phyloP scores from a whole-genome alignment of 2,113 vertebrate species.

The Phodopus roborovskii region DNA sequence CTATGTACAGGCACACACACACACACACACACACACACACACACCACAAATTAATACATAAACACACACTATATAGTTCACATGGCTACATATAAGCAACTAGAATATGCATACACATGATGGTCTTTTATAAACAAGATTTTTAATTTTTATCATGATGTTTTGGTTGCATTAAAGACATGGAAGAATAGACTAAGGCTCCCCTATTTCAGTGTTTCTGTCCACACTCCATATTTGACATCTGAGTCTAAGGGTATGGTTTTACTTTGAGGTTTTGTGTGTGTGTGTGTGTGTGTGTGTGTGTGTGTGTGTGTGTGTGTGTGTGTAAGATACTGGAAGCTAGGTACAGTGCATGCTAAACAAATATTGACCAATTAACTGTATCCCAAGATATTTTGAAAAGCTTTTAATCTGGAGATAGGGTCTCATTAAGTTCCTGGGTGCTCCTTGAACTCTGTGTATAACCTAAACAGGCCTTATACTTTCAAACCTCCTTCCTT shows the following conservation, averaged over 20 bases:
- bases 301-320: not conserved
- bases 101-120: not conserved
- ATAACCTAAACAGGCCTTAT: not conserved
- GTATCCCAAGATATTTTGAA: not conserved
- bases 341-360: not conserved
- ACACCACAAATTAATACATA: not conserved
- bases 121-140: not conserved
- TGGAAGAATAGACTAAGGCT: not conserved
- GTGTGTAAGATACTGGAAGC: not conserved
- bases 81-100: not conserved
- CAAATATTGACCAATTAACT: not conserved
- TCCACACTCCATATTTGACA: not conserved
- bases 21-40: too few relatives aligned
- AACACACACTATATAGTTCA: not conserved
- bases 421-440: not conserved
- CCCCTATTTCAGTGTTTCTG: not conserved
- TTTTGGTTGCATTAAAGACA: conserved; percentile 22
- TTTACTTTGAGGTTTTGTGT: not conserved
- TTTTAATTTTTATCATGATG: conserved; percentile 10
- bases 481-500: not conserved
- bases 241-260: not conserved
- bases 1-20: not conserved
- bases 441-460: not conserved
- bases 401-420: not conserved
- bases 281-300: not conserved